Evolutionary conservation across 2,797 vertebrate genomes (phyloP).

Genomic region (Ataeniobius toweri): DNA sequence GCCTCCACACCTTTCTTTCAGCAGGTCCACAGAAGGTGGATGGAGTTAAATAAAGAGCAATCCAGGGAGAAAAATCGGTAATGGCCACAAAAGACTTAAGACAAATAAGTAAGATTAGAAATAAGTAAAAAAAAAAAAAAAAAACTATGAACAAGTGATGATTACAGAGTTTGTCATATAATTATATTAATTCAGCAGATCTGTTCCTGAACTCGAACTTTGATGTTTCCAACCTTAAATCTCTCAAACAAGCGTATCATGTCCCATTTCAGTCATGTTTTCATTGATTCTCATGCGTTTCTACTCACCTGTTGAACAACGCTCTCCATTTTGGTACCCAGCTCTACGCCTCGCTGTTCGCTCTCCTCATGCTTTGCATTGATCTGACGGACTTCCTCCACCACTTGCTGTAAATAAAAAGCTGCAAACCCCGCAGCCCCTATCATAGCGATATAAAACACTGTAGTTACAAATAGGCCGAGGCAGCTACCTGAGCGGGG

Average conservation of each 20-base stretch:
- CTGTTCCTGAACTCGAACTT: background rate
- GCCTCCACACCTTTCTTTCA: too few relatives aligned
- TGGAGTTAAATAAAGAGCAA: too few relatives aligned
- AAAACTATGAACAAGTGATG: background rate
- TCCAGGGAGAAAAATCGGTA: too few relatives aligned
- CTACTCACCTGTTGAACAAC: conserved; percentile 78
- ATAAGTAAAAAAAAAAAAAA: too few relatives aligned
- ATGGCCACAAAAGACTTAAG: too few relatives aligned
- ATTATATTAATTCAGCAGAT: background rate
- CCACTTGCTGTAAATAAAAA: conserved; percentile 72
- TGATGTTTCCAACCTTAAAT: background rate
- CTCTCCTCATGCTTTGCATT: conserved; percentile 58
- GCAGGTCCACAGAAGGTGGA: too few relatives aligned
- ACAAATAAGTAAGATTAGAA: too few relatives aligned
- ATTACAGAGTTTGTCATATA: background rate
- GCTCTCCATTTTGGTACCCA: conserved; percentile 65
- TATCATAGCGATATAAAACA: conserved; percentile 70
- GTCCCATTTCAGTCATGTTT: background rate
- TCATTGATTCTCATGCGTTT: background rate
- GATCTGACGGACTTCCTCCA: conserved; percentile 70
- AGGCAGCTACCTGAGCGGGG: conserved; percentile 53
- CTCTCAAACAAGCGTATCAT: background rate
- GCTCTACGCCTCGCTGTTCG: conserved; percentile 47
- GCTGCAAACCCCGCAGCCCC: conserved; percentile 72
- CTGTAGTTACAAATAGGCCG: conserved; percentile 40